Base-by-base conservation (phyloP, 2,797 vertebrate genomes). In the Semotilus atromaculatus region DNA sequence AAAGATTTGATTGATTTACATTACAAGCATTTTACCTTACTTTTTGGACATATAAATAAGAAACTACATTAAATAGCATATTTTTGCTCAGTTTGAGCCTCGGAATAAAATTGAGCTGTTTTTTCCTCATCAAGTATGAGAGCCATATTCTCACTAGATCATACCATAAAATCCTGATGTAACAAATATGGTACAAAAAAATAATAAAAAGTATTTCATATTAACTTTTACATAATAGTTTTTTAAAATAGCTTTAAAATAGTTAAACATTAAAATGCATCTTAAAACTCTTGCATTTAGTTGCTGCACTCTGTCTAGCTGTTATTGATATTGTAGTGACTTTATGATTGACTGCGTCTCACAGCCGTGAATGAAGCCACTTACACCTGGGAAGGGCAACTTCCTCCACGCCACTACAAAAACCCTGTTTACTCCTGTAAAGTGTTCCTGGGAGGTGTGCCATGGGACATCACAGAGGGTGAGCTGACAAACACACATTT, bases 381-480 rank as follows among this genome's bases (percentile, higher is more conserved):
- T 0, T 99, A 97, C 91, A 99, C 97, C 82, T 99, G 98, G 98
- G 97, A 97, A 0, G 98, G 98, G 66, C 97, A 97, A 88, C 96
- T 99, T 86, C 98, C 98, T 77, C 96, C 97, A 29, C 96, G 97
- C 74, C 97, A 96, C 94, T 97, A 98, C 94, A 99, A 98, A 94
- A 99, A 97, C 86, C 97, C 98, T 0, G 92, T 98, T 83, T 99
- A 98, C 88, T 99, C 98, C 85, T 99, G 98, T 94, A 99, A 99
- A 91, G 98, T 99, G 81, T 99, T 99, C 92, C 94, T 99, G 18
- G 98, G 98, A 85, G 98, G 98, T 0, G 98, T 99, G 40, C 98
- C 98, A 0, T 99, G 98, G 98, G 98, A 99, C 90, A 98, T 99
- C 84, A 99, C 98, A 1, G 98, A 99, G 96, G 97, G 98, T 98